phyloP scores from a whole-genome alignment of 2,797 vertebrate genomes.

The Labroides dimidiatus region DNA sequence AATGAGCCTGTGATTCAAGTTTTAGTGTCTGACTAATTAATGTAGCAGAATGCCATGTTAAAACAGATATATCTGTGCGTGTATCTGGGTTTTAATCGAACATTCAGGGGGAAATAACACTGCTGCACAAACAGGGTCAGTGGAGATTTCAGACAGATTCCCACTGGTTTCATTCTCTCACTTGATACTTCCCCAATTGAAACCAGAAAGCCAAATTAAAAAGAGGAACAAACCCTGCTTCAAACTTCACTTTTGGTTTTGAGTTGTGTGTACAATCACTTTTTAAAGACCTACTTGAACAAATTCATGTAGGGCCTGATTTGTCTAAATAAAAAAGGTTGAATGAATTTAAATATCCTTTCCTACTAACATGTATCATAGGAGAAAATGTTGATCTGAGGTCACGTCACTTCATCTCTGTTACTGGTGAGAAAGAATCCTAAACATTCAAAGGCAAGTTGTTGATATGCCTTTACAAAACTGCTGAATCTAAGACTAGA shows the following conservation, averaged over 20 bases:
- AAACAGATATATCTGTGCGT: neutral
- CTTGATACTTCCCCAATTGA: constrained; percentile 79
- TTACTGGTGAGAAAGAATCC: neutral
- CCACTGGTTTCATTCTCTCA: constrained; percentile 71
- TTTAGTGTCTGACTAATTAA: too few relatives aligned
- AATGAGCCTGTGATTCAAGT: neutral
- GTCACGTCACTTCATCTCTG: constrained; percentile 7
- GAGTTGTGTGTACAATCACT: constrained; percentile 22
- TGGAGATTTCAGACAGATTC: constrained; percentile 46
- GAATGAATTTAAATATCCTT: neutral
- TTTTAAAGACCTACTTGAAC: constrained; percentile 34
- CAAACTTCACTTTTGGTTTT: constrained; percentile 83
- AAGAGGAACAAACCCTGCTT: constrained; percentile 79
- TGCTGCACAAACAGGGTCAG: constrained; percentile 18
- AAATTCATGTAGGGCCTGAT: neutral
- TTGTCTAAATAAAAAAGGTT: neutral
- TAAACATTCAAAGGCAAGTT: constrained; percentile 2
- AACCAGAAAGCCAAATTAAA: constrained; percentile 70
- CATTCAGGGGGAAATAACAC: too few relatives aligned
- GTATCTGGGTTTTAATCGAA: neutral
- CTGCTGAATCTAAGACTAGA: neutral
- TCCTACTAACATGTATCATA: neutral
- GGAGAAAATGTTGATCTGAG: neutral
- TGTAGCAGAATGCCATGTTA: too few relatives aligned
- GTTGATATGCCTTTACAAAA: neutral